Percentiles rank a stretch among this genome's conserved stretches.
These are phyloP conservation scores for Oxycera nigricornis DNA, from an alignment of 2,888 invertebrate genomes.

Conservation along the genomic window DNA sequence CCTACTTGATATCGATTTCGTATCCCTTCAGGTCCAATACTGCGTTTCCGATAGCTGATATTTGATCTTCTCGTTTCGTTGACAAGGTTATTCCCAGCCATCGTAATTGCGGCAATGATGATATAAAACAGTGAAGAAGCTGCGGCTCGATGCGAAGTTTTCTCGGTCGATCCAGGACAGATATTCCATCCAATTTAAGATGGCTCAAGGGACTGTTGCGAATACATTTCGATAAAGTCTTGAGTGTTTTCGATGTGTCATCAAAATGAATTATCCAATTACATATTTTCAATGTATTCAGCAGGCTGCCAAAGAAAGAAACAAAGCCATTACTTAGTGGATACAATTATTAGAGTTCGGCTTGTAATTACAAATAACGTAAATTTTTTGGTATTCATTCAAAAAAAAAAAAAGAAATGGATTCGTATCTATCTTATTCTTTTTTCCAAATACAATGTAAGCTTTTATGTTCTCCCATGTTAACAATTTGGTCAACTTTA, in stretches of 20 bases:
- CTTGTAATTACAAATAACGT: too few relatives aligned
- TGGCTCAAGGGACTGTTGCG: conserved; percentile 55
- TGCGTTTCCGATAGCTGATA: conserved; percentile 54
- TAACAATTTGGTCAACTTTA: too few relatives aligned
- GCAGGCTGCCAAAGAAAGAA: too few relatives aligned
- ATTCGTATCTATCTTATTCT: too few relatives aligned
- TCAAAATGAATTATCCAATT: conserved; percentile 56
- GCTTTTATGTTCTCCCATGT: too few relatives aligned
- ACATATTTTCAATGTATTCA: conserved; percentile 55
- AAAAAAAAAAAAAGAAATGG: too few relatives aligned
- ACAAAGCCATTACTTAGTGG: too few relatives aligned
- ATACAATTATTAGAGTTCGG: too few relatives aligned
- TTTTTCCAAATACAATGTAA: too few relatives aligned
- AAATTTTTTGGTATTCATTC: too few relatives aligned
- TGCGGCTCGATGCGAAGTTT: conserved; percentile 53
- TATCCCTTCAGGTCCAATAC: conserved; percentile 54
- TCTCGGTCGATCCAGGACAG: conserved; percentile 53
- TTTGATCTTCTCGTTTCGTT: conserved; percentile 55
- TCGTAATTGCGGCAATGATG: conserved; percentile 52
- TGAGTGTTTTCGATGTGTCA: conserved; percentile 53
- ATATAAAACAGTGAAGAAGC: conserved; percentile 53
- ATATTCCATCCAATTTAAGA: conserved; percentile 55
- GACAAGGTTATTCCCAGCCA: conserved; percentile 55
- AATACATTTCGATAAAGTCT: conserved; percentile 52
- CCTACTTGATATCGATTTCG: conserved; percentile 56